phyloP scores from a whole-genome alignment of 1,140 invertebrate species.

The Ectropis grisescens region DNA sequence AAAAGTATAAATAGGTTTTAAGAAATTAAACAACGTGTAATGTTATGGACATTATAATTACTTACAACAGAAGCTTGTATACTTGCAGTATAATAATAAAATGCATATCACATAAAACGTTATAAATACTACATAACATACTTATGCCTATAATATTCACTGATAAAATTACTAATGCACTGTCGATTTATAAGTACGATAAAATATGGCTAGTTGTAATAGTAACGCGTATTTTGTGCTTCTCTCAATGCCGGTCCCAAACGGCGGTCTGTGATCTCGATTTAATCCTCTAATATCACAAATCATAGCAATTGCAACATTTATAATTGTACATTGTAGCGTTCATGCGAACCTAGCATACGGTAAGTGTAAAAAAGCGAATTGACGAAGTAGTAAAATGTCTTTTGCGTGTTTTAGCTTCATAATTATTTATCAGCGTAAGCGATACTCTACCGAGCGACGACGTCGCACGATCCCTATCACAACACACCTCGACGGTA shows the following conservation, averaged over 20 bases:
- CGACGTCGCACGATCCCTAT: no score
- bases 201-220: conserved; percentile 62
- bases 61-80: conserved; percentile 68
- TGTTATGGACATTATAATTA: conserved; percentile 47
- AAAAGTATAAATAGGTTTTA: no score
- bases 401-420: no score
- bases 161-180: conserved; percentile 44
- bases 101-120: conserved; percentile 68
- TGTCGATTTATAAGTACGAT: conserved; percentile 47
- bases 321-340: conserved; percentile 14
- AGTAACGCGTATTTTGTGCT: conserved; percentile 58
- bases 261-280: conserved; percentile 16
- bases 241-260: conserved; percentile 15
- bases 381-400: no score
- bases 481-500: no score
- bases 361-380: conserved; percentile 8
- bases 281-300: conserved; percentile 62
- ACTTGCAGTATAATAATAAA: conserved; percentile 67
- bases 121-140: conserved; percentile 67
- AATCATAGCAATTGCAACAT: conserved; percentile 45
- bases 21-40: no score
- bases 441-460: no score
- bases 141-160: conserved; percentile 56
- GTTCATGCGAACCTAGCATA: conserved; percentile 29
- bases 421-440: no score